Evolutionary conservation across 2,888 invertebrate genomes (phyloP).

Genomic region (Altica lythri): DNA sequence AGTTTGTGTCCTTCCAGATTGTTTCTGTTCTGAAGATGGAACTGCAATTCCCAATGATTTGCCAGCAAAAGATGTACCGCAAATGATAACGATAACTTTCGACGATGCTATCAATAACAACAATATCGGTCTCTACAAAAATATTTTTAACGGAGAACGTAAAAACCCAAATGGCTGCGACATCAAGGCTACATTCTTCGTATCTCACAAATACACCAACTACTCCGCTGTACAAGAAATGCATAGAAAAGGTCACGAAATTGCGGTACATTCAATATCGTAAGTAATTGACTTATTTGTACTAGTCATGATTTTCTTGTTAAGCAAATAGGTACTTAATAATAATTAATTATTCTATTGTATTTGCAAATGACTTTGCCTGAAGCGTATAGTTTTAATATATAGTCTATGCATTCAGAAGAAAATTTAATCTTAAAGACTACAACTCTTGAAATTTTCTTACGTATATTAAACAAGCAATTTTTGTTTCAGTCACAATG

Average conservation of each 20-base stretch:
- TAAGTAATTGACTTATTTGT: conserved; percentile 60
- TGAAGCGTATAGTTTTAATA: too few species aligned
- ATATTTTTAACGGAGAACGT: conserved; percentile 86
- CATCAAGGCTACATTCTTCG: conserved; percentile 89
- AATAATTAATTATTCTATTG: too few species aligned
- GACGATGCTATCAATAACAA: conserved; percentile 95
- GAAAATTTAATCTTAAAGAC: too few species aligned
- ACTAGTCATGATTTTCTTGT: conserved; percentile 3
- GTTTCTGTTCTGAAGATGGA: conserved; percentile 93
- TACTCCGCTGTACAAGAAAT: conserved; percentile 92
- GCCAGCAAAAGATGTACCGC: conserved; percentile 83
- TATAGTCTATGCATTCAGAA: too few species aligned
- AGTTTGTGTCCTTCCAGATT: conserved; percentile 87
- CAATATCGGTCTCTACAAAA: conserved; percentile 91
- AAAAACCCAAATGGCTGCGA: conserved; percentile 93
- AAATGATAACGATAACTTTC: conserved; percentile 94
- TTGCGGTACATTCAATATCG: conserved; percentile 93
- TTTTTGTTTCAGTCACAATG: conserved; percentile 73
- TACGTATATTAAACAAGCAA: too few species aligned
- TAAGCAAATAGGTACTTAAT: background rate
- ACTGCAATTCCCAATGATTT: conserved; percentile 85
- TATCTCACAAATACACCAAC: conserved; percentile 92
- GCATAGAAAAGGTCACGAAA: conserved; percentile 89
- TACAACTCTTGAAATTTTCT: too few species aligned
- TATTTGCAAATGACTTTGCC: too few species aligned